A percentile compares a stretch with the other conserved stretches of the same genome.
Evolutionary conservation across 2,888 invertebrate genomes (phyloP).

Genomic region (Trichogramma dendrolimi): DNA sequence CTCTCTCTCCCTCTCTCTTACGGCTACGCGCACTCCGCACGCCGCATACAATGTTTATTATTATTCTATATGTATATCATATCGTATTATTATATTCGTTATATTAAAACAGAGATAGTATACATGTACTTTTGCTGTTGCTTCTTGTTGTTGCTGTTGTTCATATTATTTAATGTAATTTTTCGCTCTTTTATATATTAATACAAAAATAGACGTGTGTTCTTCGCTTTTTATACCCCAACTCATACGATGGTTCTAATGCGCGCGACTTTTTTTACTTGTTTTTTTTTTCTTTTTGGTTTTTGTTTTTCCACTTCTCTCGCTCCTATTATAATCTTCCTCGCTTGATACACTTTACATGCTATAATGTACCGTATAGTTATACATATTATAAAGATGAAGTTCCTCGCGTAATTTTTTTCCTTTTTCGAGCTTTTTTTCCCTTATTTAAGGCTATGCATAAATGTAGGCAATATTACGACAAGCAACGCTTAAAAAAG

Average conservation of each 20-base stretch:
- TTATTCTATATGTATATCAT: too few species aligned
- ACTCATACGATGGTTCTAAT: too few species aligned
- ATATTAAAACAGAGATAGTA: constrained; percentile 15
- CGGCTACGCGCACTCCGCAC: too few species aligned
- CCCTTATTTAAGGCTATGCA: constrained; percentile 25
- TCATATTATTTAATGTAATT: constrained; percentile 11
- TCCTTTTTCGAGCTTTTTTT: constrained; percentile 3
- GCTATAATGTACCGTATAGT: too few species aligned
- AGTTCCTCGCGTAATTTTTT: constrained; percentile 7
- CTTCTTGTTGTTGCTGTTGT: too few species aligned
- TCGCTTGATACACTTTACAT: too few species aligned
- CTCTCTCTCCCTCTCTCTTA: too few species aligned
- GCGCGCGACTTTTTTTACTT: too few species aligned
- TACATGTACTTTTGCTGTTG: constrained; percentile 2
- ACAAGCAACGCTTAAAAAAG: constrained; percentile 28
- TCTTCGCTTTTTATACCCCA: constrained; percentile 1
- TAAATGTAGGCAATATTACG: constrained; percentile 26
- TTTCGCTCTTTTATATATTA: constrained; percentile 18
- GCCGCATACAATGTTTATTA: too few species aligned
- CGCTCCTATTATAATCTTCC: too few species aligned
- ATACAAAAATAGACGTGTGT: constrained; percentile 25
- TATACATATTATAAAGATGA: constrained; percentile 24
- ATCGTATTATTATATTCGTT: not conserved
- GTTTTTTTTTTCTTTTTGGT: too few species aligned
- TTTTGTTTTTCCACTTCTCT: too few species aligned